These are phyloP conservation scores for Ctenomys sociabilis DNA, from an alignment of 2,113 vertebrate genomes.

Conservation along the genomic window DNA sequence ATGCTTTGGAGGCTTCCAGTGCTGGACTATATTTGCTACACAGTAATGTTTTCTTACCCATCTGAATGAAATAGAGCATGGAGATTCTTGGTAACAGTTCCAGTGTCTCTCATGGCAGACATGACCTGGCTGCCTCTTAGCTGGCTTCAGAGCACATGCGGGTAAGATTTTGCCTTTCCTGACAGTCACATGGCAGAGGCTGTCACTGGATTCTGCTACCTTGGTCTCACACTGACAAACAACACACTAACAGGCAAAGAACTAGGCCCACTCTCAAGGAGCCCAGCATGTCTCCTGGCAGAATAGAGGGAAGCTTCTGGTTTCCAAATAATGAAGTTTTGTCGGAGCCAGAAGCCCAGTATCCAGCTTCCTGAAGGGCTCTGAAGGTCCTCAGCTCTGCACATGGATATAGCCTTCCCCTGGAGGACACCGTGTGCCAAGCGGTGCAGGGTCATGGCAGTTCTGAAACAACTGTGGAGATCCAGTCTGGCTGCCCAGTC, in stretches of 20 bases:
- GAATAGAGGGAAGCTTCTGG: constrained; percentile 59
- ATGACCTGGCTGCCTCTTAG: not conserved
- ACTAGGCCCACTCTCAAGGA: constrained; percentile 72
- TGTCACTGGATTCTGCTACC: constrained; percentile 68
- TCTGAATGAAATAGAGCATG: not conserved
- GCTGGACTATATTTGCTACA: not conserved
- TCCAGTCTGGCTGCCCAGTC: not conserved
- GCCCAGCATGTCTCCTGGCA: constrained; percentile 75
- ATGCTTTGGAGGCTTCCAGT: not conserved
- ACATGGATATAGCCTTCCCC: not conserved
- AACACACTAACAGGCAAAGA: constrained; percentile 75
- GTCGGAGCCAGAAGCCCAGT: constrained; percentile 60
- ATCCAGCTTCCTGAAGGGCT: constrained; percentile 10
- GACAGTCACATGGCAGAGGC: constrained; percentile 67
- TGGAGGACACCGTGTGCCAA: not conserved
- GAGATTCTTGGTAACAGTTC: not conserved
- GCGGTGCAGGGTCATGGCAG: too few relatives aligned
- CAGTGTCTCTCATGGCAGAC: not conserved
- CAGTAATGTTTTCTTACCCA: not conserved
- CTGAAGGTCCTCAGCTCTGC: not conserved
- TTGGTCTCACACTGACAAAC: constrained; percentile 68
- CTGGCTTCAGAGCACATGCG: constrained; percentile 8
- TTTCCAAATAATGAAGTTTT: constrained; percentile 78
- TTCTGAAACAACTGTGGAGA: not conserved
- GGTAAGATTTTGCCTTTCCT: constrained; percentile 69